Evolutionary conservation across 2,888 invertebrate genomes (phyloP).

Genomic region (Callimorpha dominula): DNA sequence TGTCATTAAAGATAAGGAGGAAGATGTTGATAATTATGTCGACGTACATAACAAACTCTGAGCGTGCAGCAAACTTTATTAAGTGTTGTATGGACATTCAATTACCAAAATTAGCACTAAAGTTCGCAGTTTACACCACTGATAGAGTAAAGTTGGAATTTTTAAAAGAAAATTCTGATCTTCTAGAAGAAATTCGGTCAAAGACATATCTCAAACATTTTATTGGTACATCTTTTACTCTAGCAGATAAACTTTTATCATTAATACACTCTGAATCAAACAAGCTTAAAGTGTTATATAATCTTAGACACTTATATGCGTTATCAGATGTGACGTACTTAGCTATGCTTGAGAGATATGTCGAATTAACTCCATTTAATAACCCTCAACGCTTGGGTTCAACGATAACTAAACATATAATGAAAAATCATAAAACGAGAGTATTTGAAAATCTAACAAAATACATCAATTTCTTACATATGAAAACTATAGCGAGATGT

Average conservation of each 20-base stretch:
- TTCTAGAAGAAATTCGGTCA: background rate
- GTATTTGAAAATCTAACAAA: slow-evolving; percentile 56
- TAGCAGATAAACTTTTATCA: slow-evolving; percentile 52
- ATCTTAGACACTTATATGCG: slow-evolving; percentile 46
- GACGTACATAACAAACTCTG: slow-evolving; percentile 53
- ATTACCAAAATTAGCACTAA: slow-evolving; percentile 55
- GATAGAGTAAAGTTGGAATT: slow-evolving; percentile 61
- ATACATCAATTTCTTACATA: slow-evolving; percentile 58
- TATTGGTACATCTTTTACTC: slow-evolving; percentile 59
- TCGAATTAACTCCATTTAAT: background rate
- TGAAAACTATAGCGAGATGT: slow-evolving; percentile 51
- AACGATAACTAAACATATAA: slow-evolving; percentile 59
- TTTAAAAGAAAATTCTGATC: slow-evolving; percentile 39
- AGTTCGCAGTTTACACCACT: slow-evolving; percentile 64
- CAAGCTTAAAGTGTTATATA: slow-evolving; percentile 25
- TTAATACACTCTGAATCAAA: background rate
- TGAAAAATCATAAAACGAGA: slow-evolving; percentile 63
- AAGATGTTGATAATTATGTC: slow-evolving; percentile 63
- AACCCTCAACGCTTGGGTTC: slow-evolving; percentile 47
- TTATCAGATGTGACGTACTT: slow-evolving; percentile 60
- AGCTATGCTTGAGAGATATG: slow-evolving; percentile 60
- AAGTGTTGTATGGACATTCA: slow-evolving; percentile 59
- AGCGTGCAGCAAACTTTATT: slow-evolving; percentile 59
- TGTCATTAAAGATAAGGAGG: slow-evolving; percentile 71
- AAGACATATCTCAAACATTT: slow-evolving; percentile 38